phyloP scores from a whole-genome alignment of 1,140 invertebrate species.

The Charaxes varanes region DNA sequence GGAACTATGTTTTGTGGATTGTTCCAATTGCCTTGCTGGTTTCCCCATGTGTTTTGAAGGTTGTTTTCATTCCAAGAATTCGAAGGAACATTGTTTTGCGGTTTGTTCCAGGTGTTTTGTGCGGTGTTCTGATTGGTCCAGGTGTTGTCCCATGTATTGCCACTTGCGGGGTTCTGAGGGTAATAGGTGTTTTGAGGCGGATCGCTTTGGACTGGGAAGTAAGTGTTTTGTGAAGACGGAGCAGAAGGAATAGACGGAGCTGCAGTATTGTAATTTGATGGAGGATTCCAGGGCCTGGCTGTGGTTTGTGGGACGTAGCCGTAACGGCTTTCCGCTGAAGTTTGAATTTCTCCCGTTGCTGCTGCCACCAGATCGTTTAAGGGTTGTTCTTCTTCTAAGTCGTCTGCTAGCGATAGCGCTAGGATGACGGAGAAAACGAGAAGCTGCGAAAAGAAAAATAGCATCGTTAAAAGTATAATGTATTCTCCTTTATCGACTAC shows the following conservation, averaged over 20 bases:
- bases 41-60: constrained; percentile 16
- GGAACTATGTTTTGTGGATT: constrained; percentile 10
- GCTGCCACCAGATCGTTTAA: constrained; percentile 32
- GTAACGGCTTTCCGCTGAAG: too few relatives aligned
- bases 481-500: too few relatives aligned
- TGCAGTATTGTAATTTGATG: constrained; percentile 19
- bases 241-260: constrained; percentile 12
- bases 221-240: constrained; percentile 24
- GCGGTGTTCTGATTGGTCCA: constrained; percentile 12
- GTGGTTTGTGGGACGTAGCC: constrained; percentile 3
- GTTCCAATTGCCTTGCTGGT: constrained; percentile 20
- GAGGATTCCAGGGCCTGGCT: constrained; percentile 20
- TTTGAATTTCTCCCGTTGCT: constrained; percentile 18
- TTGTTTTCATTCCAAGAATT: constrained; percentile 11
- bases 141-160: constrained; percentile 14
- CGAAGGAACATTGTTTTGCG: constrained; percentile 7
- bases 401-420: constrained; percentile 39
- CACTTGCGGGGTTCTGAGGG: constrained; percentile 20
- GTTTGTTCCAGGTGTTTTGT: constrained; percentile 8
- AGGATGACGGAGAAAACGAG: constrained; percentile 38
- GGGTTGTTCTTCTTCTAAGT: constrained; percentile 23
- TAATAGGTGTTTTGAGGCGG: constrained; percentile 29
- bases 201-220: constrained; percentile 25
- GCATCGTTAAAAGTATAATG: too few relatives aligned
- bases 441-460: constrained; percentile 37